Base-by-base conservation (phyloP, 2,888 invertebrate genomes). In the Drosophila parthenogenetica region DNA sequence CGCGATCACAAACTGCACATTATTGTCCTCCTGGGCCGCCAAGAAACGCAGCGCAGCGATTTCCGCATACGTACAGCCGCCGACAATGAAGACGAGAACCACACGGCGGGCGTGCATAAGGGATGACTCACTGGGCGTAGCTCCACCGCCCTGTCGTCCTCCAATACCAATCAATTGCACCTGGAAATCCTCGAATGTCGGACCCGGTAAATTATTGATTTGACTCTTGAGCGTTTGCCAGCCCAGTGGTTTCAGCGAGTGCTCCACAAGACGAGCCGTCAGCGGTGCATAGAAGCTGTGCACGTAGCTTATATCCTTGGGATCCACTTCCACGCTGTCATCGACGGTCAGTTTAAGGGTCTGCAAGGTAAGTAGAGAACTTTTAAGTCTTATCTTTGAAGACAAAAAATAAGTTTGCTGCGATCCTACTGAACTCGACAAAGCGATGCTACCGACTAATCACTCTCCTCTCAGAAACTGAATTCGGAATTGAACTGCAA, bases 61-160 rank as follows among this genome's bases (percentile, higher is more conserved):
- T 93, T 99, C 99, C 1, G 98, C 97, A 93, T 96, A 98, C 0
- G 99, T 99, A 90, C 98, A 97, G 0, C 99, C 99, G 4, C 99
- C 99, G 14, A 99, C 95, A 91, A 99, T 98, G 92, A 98, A 98
- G 0, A 99, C 97, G 0, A 99, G 93, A 8, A 98, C 95, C 2
- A 98, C 95, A 76, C 91, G 89, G 45, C 90, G 89, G 59, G 87
- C 81, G 70, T 92, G 88, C 35, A 86, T 29, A 57, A 91, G 81
- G 2, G 95, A 94, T 66, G 93, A 93, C 54, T 94, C 94, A 77
- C 94, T 94, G 0, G 94, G 93, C 16, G 94, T 93, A 0, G 94
- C 94, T 61, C 93, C 93, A 13, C 93, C 93, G 4, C 94, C 93
- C 60, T 94, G 93, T 0, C 93, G 92, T 85, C 93, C 94, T 84